A percentile compares a stretch with the other conserved stretches of the same genome.
Evolutionary conservation across 2,888 invertebrate genomes (phyloP).

Genomic region (Marasmarcha lunaedactyla): DNA sequence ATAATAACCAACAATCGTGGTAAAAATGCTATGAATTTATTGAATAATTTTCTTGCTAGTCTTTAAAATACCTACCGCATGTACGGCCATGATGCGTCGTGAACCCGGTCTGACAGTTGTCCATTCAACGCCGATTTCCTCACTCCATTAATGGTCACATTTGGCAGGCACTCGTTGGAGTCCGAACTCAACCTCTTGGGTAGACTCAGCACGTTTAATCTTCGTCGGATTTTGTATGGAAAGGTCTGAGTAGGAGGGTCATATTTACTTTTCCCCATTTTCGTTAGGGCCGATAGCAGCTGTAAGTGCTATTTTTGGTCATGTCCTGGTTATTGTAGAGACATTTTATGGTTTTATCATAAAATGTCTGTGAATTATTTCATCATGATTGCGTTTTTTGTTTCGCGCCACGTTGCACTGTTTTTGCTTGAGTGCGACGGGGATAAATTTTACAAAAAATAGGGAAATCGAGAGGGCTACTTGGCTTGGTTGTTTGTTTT

Average conservation of each 20-base stretch:
- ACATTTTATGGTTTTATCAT: slow-evolving; percentile 16
- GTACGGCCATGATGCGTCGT: slow-evolving; percentile 47
- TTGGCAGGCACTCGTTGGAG: slow-evolving; percentile 37
- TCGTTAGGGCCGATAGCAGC: slow-evolving; percentile 10
- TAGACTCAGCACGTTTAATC: slow-evolving; percentile 36
- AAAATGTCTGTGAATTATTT: slow-evolving; percentile 3
- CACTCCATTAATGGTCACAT: slow-evolving; percentile 28
- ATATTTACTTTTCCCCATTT: slow-evolving; percentile 36
- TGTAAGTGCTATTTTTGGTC: slow-evolving; percentile 23
- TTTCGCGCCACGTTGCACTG: too few species aligned
- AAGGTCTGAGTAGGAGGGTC: slow-evolving; percentile 35
- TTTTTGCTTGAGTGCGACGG: too few species aligned
- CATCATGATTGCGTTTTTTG: too few species aligned
- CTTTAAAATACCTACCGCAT: slow-evolving; percentile 45
- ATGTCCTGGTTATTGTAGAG: slow-evolving; percentile 9
- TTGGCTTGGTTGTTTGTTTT: too few species aligned
- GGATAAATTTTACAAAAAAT: too few species aligned
- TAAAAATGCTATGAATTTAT: too few species aligned
- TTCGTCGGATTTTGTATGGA: slow-evolving; percentile 34
- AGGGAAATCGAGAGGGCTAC: too few species aligned
- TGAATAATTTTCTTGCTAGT: too few species aligned
- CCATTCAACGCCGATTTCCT: slow-evolving; percentile 36
- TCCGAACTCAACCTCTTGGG: slow-evolving; percentile 32
- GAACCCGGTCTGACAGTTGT: slow-evolving; percentile 30
- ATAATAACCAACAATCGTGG: too few species aligned